Evolutionary conservation across 2,888 invertebrate genomes (phyloP), one percentile per base, ranked within the genome.

Genomic region (Amitus sp.): DNA sequence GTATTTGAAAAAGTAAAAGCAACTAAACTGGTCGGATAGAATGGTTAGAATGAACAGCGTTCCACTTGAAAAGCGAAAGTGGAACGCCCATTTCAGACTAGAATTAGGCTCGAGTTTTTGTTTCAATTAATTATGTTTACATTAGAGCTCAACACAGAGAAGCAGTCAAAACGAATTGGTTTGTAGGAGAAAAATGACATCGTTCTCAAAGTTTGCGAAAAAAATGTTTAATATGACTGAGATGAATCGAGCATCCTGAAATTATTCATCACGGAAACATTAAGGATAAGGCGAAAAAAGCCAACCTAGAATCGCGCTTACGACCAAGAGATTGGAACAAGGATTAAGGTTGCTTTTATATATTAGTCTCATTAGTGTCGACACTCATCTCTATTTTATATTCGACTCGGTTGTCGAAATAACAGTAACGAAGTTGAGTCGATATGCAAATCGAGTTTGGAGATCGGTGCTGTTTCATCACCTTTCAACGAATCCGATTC

Each of bases 351-450:
- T 47, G 43, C 56, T 66, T 61, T 67, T 59, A 65, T 67, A 67
- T 62, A 67, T 67, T 65, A 65, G 60, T 37, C 62, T 67, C 64
- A 58, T 64, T 66, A 66, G 62, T 48, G 37, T 51, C 57, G 39
- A 57, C 65, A 62, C 62, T 60, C 45, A 48, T 52, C 58, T 53
- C 49, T 62, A 64, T 64, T 61, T 59, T 17, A 46, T 33, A 33
- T 52, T 55, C 52, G 17, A 43, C 39, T 39, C 50, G 64, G 56
- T 46, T 49, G 51, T 39, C 63, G 57, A 64, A 66, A 66, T 62
- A 52, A 49, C 50, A 42, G 47, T 39, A 46, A 47, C 54, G 30
- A 54, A 48, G 47, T 47, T 28, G 54, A 37, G 47, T 18, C 46
- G 54, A 48, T 57, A 66, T 62, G 65, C 54, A 56, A 54, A 54